Evolutionary conservation across 2,888 invertebrate genomes (phyloP), one percentile per base, ranked within the genome.

Genomic region (Hirtodrosophila cameraria): DNA sequence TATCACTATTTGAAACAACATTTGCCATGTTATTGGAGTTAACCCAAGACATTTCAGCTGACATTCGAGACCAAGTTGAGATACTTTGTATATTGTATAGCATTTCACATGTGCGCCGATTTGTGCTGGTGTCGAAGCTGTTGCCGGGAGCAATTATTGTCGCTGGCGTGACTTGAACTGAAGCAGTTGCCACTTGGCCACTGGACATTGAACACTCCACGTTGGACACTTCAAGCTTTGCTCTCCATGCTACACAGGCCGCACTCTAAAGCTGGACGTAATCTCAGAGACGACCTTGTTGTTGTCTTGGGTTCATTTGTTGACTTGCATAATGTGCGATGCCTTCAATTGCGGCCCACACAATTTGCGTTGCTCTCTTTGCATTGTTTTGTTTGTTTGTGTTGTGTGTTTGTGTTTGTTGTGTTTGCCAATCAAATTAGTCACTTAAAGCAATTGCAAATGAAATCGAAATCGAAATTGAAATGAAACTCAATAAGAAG

Each of bases 391-490:
- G 5, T 31, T 23, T 9, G 9, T 23, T 30, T 12, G 11, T 11
- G 27, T 48, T 16, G 15, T 35, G 31, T 43, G 13, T 50, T 59
- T 36, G 11, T 9, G n/a, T n/a, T 43, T 50, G 28, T 8, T 60
- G 53, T 77, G 64, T 75, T 85, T 72, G 71, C 59, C 83, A 82
- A 82, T 87, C 80, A 78, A 87, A 82, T 86, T 75, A 82, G 69
- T 79, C 65, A 53, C 61, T 79, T 84, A 59, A 62, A 18, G 86
- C 70, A 69, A 75, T 70, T 70, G 64, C 31, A 46, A 48, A 48
- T 74, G 31, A 67, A 65, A 67, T 43, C 43, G 35, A 42, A 72
- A 66, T 73, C 68, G 31, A 67, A 65, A 67, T 43, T 38, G 35
- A 42, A 72, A 66, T 73, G 48, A 67, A 71, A 53, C 36, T 54